Evolutionary conservation across 2,797 vertebrate genomes (phyloP).

Genomic region (Bryconaethiops microstoma): DNA sequence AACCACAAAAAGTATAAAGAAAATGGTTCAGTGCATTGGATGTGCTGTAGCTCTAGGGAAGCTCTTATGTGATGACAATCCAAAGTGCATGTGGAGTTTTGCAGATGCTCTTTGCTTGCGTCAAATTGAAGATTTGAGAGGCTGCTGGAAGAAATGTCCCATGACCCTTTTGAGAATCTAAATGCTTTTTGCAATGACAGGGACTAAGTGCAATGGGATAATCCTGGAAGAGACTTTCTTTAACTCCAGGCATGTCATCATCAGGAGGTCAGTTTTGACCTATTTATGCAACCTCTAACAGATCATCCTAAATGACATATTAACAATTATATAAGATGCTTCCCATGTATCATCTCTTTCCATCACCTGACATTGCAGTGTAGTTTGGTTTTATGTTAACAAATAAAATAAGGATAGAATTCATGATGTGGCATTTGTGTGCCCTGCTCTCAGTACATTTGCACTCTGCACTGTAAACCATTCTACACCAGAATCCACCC

Average conservation of each 20-base stretch:
- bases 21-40: not conserved
- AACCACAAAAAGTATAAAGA: no score
- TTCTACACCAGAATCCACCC: not conserved
- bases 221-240: not conserved
- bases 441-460: not conserved
- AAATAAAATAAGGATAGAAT: not conserved
- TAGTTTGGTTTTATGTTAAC: not conserved
- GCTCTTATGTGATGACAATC: not conserved
- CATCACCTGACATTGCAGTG: not conserved
- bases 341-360: not conserved
- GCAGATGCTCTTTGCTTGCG: not conserved
- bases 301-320: not conserved
- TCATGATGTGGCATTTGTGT: not conserved
- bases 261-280: not conserved
- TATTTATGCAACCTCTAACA: not conserved
- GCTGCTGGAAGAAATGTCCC: not conserved
- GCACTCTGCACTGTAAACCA: not conserved
- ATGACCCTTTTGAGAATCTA: not conserved
- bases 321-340: no score
- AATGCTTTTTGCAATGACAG: not conserved
- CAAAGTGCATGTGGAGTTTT: not conserved
- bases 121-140: not conserved
- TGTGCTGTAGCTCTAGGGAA: not conserved
- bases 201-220: not conserved
- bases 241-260: not conserved